Conservation (phyloP, 2,113 vertebrate genomes). For the Syngnathus floridae region DNA sequence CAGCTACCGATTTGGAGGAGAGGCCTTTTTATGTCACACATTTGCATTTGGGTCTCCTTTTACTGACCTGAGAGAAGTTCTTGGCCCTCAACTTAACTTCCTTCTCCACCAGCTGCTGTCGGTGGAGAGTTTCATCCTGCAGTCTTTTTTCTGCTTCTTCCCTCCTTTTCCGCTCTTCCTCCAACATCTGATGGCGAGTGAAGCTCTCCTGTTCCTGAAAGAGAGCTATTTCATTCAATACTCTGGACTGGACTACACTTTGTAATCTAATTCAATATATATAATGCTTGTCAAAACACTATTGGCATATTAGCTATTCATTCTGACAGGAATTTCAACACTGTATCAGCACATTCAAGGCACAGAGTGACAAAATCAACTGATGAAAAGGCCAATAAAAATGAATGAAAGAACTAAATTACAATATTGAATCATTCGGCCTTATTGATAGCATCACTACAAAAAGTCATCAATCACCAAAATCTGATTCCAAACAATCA, state of each 20-base stretch:
- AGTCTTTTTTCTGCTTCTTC: constrained; percentile 85
- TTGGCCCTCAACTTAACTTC: constrained; percentile 94
- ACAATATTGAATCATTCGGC: not conserved
- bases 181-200: constrained; percentile 81
- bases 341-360: not conserved
- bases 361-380: constrained; percentile 2
- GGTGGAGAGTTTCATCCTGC: constrained; percentile 80
- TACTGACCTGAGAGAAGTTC: constrained; percentile 87
- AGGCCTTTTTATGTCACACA: not conserved
- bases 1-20: not conserved
- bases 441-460: constrained; percentile 8
- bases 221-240: not conserved
- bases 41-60: not conserved
- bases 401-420: constrained; percentile 1
- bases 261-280: constrained; percentile 4
- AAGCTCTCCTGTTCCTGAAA: constrained; percentile 84
- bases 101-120: constrained; percentile 89
- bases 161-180: constrained; percentile 84
- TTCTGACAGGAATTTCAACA: not conserved
- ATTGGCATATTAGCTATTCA: not conserved
- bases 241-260: not conserved
- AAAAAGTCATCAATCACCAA: constrained; percentile 25
- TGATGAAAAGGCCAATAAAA: constrained; percentile 21
- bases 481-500: not conserved
- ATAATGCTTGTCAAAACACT: not conserved